Percentiles rank a stretch among this genome's conserved stretches.
phyloP scores from a whole-genome alignment of 2,797 vertebrate genomes.

The Apodemus agrarius region DNA sequence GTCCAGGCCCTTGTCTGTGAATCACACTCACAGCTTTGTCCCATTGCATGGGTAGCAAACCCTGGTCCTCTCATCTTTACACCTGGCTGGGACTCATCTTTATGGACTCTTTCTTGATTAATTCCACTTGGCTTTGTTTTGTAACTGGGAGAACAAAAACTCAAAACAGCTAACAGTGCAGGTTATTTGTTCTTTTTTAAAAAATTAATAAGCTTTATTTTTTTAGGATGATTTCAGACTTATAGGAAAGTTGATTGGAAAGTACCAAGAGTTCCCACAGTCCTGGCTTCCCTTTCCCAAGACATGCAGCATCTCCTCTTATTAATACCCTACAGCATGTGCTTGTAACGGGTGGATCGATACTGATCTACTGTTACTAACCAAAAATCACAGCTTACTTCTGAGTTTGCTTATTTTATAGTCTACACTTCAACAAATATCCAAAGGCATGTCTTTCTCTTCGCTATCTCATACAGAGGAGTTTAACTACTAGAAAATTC shows the following conservation, averaged over 20 bases:
- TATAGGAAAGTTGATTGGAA: slow-evolving; percentile 49
- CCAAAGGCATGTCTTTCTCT: neutral
- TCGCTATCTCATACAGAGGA: neutral
- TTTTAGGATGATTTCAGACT: slow-evolving; percentile 28
- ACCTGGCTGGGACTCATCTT: neutral
- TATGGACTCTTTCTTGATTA: neutral
- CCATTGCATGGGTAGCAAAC: neutral
- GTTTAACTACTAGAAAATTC: neutral
- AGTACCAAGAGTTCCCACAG: slow-evolving; percentile 43
- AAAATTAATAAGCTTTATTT: slow-evolving; percentile 4
- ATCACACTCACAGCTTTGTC: neutral
- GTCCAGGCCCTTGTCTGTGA: neutral
- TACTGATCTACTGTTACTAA: neutral
- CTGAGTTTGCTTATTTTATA: neutral
- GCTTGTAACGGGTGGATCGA: neutral
- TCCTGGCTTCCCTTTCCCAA: neutral
- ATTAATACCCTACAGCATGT: neutral
- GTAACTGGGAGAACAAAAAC: neutral
- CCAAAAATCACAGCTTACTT: neutral
- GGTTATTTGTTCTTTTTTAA: neutral
- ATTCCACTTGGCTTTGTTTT: neutral
- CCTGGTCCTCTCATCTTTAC: neutral
- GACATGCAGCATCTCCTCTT: neutral
- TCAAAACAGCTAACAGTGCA: neutral
- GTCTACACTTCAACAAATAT: neutral